Percentiles rank a stretch among this genome's conserved stretches.
These are phyloP conservation scores for Drosophila koepferae DNA, from an alignment of 2,888 invertebrate genomes.

Conservation along the genomic window DNA sequence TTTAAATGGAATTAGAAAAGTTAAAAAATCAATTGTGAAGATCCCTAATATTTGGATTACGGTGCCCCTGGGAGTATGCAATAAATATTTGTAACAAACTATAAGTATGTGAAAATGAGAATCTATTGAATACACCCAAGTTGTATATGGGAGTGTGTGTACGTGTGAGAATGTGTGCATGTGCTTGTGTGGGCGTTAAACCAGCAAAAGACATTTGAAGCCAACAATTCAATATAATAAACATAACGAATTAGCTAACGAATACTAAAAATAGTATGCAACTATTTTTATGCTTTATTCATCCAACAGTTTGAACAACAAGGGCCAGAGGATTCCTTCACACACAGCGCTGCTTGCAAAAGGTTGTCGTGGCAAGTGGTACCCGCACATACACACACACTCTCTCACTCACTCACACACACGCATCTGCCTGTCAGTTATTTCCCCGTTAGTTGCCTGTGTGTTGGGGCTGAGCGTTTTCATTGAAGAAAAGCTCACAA, in stretches of 20 bases:
- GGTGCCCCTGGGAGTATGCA: constrained; percentile 45
- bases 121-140: constrained; percentile 7
- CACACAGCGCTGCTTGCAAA: constrained; percentile 50
- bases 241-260: constrained; percentile 22
- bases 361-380: constrained; percentile 75
- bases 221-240: constrained; percentile 31
- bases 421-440: constrained; percentile 39
- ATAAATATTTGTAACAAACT: constrained; percentile 25
- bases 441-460: constrained; percentile 43
- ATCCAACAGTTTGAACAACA: constrained; percentile 52
- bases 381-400: constrained; percentile 62
- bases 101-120: background rate
- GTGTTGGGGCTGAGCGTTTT: constrained; percentile 60
- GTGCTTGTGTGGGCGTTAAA: constrained; percentile 18
- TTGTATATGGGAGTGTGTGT: constrained; percentile 1
- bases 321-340: constrained; percentile 70
- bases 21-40: background rate
- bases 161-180: constrained; percentile 11
- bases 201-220: constrained; percentile 16
- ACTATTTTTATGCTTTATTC: constrained; percentile 65
- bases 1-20: constrained; percentile 23
- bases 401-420: constrained; percentile 30
- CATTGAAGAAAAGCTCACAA: constrained; percentile 69
- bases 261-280: constrained; percentile 70
- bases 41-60: constrained; percentile 4